Conservation (phyloP, 2,113 vertebrate genomes). For the Gallinago media region DNA sequence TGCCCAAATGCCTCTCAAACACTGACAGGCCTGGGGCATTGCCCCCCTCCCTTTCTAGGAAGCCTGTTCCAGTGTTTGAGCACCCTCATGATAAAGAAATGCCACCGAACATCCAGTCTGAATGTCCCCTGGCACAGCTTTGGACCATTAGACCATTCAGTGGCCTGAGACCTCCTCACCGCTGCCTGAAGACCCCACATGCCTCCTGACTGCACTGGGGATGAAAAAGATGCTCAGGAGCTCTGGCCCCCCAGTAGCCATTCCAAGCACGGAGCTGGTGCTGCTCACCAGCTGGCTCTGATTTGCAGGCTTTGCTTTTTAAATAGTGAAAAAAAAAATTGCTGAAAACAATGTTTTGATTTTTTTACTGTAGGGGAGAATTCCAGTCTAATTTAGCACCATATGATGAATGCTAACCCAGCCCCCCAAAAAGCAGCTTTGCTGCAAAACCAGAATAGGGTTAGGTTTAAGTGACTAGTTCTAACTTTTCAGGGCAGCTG, state of each 20-base stretch:
- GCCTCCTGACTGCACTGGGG: background rate
- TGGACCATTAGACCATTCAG: background rate
- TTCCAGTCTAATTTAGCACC: background rate
- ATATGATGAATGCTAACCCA: background rate
- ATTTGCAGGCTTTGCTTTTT: background rate
- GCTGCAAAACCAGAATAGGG: background rate
- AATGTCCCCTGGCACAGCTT: background rate
- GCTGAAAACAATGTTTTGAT: background rate
- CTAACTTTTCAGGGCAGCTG: background rate
- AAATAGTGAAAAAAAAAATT: background rate
- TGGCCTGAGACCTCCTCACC: background rate
- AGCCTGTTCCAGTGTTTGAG: background rate
- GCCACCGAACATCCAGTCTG: background rate
- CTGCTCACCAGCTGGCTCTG: background rate
- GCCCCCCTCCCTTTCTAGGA: background rate
- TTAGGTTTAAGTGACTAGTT: background rate
- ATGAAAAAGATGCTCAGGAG: fast-evolving
- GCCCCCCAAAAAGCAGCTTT: background rate
- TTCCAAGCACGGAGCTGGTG: background rate
- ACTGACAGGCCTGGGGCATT: background rate
- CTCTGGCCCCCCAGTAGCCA: background rate
- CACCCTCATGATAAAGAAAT: background rate
- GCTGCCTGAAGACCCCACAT: background rate
- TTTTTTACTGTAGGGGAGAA: background rate
- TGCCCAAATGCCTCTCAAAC: background rate